Evolutionary conservation across 64 coral and sea anemone genomes (phyloP).

Genomic region (Porites lutea): DNA sequence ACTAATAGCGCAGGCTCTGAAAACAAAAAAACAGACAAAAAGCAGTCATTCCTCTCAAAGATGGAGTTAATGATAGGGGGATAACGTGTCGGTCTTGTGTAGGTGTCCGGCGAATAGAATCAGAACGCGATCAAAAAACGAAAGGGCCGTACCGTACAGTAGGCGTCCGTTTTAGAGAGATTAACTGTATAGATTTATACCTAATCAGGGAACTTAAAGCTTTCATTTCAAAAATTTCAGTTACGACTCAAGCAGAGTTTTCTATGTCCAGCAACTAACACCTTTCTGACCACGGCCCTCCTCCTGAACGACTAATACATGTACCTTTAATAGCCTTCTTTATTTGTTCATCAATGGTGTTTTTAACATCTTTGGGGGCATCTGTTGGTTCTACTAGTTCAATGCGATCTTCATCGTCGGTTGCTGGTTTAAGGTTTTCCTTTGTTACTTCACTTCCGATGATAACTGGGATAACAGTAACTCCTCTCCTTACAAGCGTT

Average conservation of each 20-base stretch:
- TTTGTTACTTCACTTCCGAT: constrained; percentile 36
- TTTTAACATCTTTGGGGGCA: constrained; percentile 11
- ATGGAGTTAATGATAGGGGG: no score
- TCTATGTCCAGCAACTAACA: no score
- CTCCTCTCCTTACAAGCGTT: not conserved
- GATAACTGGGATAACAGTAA: constrained; percentile 50
- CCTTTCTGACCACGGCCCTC: no score
- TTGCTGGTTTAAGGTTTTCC: constrained; percentile 37
- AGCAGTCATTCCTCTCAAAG: not conserved
- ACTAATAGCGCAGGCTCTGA: constrained; percentile 14
- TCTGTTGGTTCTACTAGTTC: constrained; percentile 42
- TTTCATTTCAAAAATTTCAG: no score
- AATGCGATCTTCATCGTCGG: constrained; percentile 48
- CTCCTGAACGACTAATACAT: not conserved
- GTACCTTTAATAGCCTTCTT: constrained; percentile 45
- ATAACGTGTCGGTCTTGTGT: no score
- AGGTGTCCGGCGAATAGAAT: no score
- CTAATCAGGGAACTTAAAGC: no score
- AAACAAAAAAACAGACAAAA: not conserved
- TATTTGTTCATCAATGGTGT: constrained; percentile 45
- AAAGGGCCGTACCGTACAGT: no score
- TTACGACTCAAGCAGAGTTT: no score
- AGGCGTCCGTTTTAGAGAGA: no score
- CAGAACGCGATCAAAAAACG: no score
- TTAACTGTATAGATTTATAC: no score